Conservation (phyloP, 2,888 invertebrate species). For the Myopa testacea region DNA sequence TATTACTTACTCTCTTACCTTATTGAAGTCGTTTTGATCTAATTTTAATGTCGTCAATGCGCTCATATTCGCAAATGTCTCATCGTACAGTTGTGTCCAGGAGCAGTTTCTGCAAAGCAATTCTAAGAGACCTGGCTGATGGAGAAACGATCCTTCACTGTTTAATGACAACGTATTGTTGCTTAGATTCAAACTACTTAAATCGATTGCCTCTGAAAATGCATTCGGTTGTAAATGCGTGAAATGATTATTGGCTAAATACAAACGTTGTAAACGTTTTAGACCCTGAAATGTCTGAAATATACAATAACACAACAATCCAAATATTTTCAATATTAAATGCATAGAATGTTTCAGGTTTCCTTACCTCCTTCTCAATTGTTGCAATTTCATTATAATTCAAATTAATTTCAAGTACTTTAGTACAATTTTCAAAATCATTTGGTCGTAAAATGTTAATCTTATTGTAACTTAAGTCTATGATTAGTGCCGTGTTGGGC, state of each 20-base stretch:
- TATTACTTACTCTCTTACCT: slow-evolving; percentile 52
- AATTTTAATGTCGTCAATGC: slow-evolving; percentile 63
- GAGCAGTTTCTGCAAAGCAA: slow-evolving; percentile 65
- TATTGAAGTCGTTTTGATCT: slow-evolving; percentile 63
- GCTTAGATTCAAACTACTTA: slow-evolving; percentile 64
- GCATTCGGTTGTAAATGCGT: slow-evolving; percentile 61
- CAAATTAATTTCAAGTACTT: slow-evolving; percentile 62
- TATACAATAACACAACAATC: neutral
- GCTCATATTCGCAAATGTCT: slow-evolving; percentile 64
- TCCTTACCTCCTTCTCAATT: slow-evolving; percentile 60
- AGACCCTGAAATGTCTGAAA: slow-evolving; percentile 63
- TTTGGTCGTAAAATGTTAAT: slow-evolving; percentile 59
- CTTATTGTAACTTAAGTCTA: slow-evolving; percentile 66
- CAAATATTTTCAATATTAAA: neutral
- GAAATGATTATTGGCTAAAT: slow-evolving; percentile 64
- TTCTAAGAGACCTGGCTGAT: slow-evolving; percentile 61
- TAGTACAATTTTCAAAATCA: slow-evolving; percentile 60
- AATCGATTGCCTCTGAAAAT: slow-evolving; percentile 60
- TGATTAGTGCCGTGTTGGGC: slow-evolving; percentile 59
- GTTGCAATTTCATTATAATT: slow-evolving; percentile 58
- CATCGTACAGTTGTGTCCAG: slow-evolving; percentile 62
- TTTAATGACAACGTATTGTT: slow-evolving; percentile 64
- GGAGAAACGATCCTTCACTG: slow-evolving; percentile 59
- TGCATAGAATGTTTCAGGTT: neutral
- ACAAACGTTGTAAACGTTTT: slow-evolving; percentile 60